Base-by-base conservation (phyloP, 2,113 vertebrate species). In the Physeter macrocephalus region DNA sequence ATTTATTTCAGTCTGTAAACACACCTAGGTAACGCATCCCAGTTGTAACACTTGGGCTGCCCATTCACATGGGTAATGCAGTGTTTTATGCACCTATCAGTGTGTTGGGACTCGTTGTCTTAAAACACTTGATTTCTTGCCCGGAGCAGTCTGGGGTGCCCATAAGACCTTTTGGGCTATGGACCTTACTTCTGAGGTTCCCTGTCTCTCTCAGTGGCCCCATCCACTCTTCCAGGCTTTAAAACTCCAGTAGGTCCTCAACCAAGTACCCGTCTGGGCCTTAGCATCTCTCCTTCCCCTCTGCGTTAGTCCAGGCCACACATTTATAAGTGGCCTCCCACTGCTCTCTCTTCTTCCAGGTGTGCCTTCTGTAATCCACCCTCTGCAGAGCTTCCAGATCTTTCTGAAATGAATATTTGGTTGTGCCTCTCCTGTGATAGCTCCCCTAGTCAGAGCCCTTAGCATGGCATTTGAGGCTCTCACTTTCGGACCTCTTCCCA, bases 11-110 rank as follows among this genome's bases (percentile, higher is more conserved):
- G 0, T 31, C 54, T 69, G 6, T 75, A 71, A 62, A 77, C 43
- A 21, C 27, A 15, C 49, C 11, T 59, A 12, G 54, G 61, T 17
- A 77, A 8, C 1, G 4, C 25, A 14, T 34, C 36, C 8, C 7
- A 8, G 8, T 67, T 15, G n/a, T 80, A 27, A 80, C n/a, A 57
- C n/a, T 17, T 0, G 15, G 0, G 34, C 34, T 49, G 21, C 69
- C 64, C 11, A 2, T 80, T 49, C 0, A 0, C 74, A 4, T 23
- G 54, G 21, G 3, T 9, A 57, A 1, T 13, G 11, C 49, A 25
- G 25, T 8, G 29, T 81, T 82, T 43, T 36, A 18, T 54, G 27
- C 11, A 29, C 20, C 25, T 49, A 7, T 21, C 43, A 25, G 46
- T 2, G 2, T 8, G 14, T 31, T 52, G n/a, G 64, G 57, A 25